These are phyloP conservation scores for Pseudococcus longispinus DNA, from an alignment of 2,888 invertebrate species.

Conservation along the genomic window DNA sequence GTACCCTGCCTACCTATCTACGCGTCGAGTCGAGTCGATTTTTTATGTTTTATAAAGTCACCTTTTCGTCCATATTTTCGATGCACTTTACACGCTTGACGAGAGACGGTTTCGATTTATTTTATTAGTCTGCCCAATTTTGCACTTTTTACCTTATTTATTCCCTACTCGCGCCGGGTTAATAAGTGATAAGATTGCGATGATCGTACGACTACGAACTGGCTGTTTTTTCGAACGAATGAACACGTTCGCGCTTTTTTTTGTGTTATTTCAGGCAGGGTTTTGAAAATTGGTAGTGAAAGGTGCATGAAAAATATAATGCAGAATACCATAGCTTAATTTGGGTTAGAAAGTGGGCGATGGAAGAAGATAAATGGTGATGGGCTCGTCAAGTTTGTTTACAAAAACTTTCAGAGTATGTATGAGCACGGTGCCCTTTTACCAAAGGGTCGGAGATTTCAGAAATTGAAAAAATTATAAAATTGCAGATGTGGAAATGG, in stretches of 20 bases:
- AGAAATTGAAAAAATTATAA: too few species aligned
- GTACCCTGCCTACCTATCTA: not conserved
- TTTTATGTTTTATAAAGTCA: conserved; percentile 1
- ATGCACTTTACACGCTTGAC: not conserved
- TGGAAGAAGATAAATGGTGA: not conserved
- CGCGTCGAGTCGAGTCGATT: not conserved
- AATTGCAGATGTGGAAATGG: too few species aligned
- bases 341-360: not conserved
- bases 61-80: not conserved
- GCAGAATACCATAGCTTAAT: not conserved
- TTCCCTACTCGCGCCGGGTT: not conserved
- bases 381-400: not conserved
- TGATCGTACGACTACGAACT: not conserved
- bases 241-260: not conserved
- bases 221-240: not conserved
- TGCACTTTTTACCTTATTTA: too few species aligned
- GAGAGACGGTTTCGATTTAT: not conserved
- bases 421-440: too few species aligned
- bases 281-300: not conserved
- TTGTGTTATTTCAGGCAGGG: not conserved
- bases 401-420: too few species aligned
- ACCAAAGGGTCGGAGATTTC: too few species aligned
- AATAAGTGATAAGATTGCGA: not conserved
- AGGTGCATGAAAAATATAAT: not conserved
- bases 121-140: not conserved